Conservation (phyloP, 1,140 invertebrate species). For the Parasteatoda tepidariorum region DNA sequence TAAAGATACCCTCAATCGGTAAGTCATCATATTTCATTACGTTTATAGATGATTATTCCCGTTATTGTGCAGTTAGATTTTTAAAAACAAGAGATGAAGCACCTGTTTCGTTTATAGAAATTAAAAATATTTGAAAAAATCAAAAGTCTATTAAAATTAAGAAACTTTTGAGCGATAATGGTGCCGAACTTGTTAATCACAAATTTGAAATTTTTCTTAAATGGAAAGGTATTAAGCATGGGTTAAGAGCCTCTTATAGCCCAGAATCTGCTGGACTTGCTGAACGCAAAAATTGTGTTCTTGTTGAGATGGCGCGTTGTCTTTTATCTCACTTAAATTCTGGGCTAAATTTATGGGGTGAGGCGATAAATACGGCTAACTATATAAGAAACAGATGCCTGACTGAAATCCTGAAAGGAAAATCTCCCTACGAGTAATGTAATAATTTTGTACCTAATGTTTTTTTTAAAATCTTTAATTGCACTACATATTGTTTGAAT, state of each 20-base stretch:
- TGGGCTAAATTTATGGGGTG: neutral
- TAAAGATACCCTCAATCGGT: neutral
- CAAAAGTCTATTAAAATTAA: slow-evolving; percentile 4
- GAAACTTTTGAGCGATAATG: neutral
- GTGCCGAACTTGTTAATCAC: neutral
- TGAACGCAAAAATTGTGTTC: slow-evolving; percentile 68
- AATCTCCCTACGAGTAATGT: slow-evolving; percentile 39
- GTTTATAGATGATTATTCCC: neutral
- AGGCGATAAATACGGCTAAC: neutral
- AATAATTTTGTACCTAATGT: neutral
- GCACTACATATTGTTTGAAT: neutral
- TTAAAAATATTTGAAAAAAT: neutral
- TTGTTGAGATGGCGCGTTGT: slow-evolving; percentile 68
- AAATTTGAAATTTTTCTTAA: neutral
- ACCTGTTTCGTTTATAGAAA: neutral
- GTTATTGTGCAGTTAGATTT: neutral
- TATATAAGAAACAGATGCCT: slow-evolving; percentile 10
- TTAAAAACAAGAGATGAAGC: neutral
- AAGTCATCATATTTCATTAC: neutral
- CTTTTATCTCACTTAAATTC: slow-evolving; percentile 63
- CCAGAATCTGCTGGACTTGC: slow-evolving; percentile 71
- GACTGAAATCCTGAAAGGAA: slow-evolving; percentile 59
- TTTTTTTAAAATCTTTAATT: slow-evolving; percentile 30
- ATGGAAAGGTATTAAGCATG: neutral
- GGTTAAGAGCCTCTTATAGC: slow-evolving; percentile 67